Conservation (phyloP, 2,113 vertebrate species). For the Ascaphus truei region DNA sequence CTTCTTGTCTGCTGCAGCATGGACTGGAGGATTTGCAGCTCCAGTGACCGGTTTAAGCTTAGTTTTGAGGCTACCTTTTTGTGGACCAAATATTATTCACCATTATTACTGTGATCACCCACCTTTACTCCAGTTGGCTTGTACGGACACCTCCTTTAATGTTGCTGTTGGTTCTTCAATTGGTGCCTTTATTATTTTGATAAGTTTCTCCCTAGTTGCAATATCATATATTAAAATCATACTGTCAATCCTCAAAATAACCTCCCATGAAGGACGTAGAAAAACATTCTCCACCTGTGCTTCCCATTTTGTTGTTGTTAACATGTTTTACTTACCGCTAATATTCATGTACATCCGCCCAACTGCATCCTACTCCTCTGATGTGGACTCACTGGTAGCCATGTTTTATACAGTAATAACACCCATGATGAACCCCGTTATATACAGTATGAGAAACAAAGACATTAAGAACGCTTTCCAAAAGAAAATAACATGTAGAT, state of each 20-base stretch:
- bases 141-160: background rate
- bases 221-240: conserved; percentile 15
- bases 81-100: background rate
- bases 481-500: background rate
- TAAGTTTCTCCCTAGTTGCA: background rate
- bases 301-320: background rate
- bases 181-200: background rate
- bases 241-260: background rate
- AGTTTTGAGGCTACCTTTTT: conserved; percentile 14
- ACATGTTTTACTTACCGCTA: conserved; percentile 22
- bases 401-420: conserved; percentile 46
- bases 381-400: conserved; percentile 45
- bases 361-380: conserved; percentile 18
- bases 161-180: background rate
- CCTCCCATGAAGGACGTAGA: background rate
- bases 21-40: background rate
- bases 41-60: conserved; percentile 25
- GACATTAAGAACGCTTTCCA: conserved; percentile 40
- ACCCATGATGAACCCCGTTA: conserved; percentile 49
- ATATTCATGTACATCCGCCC: conserved; percentile 48
- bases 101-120: conserved; percentile 26
- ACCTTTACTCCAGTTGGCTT: conserved; percentile 7
- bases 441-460: conserved; percentile 48
- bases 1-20: background rate
- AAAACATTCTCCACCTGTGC: conserved; percentile 19